Evolutionary conservation across 64 coral and sea anemone genomes (phyloP).

Genomic region (Actinia equina): DNA sequence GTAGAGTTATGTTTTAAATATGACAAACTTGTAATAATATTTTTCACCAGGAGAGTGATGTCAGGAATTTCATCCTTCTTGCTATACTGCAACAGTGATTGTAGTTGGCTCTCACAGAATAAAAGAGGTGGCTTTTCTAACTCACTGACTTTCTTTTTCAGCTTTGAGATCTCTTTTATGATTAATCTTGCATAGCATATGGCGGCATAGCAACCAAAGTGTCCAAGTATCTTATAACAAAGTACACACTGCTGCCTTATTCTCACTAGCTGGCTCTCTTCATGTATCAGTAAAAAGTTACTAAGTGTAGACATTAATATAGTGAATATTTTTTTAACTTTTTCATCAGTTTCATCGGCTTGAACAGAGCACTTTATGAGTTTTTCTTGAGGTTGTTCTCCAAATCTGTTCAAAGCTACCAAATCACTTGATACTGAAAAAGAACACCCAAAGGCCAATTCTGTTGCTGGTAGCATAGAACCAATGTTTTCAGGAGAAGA

Average conservation of each 20-base stretch:
- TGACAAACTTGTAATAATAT: not conserved
- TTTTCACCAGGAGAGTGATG: not conserved
- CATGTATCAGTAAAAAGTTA: not conserved
- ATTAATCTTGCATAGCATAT: not conserved
- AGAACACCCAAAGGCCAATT: slow-evolving; percentile 1
- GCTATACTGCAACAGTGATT: not conserved
- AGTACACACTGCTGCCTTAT: not conserved
- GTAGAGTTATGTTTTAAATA: not conserved
- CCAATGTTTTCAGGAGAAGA: not conserved
- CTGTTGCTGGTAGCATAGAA: not conserved
- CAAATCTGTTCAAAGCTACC: slow-evolving; percentile 50
- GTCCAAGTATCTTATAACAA: slow-evolving; percentile 20
- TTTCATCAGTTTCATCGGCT: not conserved
- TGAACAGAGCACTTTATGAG: not conserved
- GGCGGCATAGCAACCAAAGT: slow-evolving; percentile 12
- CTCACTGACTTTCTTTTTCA: slow-evolving; percentile 31
- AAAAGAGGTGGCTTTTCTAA: not conserved
- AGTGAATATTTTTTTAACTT: not conserved
- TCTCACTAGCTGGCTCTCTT: not conserved
- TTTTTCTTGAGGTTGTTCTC: slow-evolving; percentile 24
- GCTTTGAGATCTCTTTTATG: slow-evolving; percentile 25
- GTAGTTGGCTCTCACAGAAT: not conserved
- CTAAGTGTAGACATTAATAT: not conserved
- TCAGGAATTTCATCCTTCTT: not conserved
- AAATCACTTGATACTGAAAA: slow-evolving; percentile 35